Conservation (phyloP, 2,888 invertebrate species). For the Rhopalosiphum nymphaeae region DNA sequence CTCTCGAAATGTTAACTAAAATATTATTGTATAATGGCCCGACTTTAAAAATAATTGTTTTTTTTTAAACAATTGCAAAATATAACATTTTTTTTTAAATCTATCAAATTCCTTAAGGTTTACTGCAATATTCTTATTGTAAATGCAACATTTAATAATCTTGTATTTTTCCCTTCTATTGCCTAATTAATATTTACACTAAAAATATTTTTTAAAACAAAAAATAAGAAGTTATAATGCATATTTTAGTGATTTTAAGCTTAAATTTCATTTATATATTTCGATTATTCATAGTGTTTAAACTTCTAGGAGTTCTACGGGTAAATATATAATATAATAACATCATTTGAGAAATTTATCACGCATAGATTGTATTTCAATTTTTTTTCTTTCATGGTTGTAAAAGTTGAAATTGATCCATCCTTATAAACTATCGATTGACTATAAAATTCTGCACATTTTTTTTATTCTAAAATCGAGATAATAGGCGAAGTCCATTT, state of each 20-base stretch:
- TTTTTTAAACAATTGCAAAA: neutral
- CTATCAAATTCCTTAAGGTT: too few species aligned
- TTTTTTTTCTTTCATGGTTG: neutral
- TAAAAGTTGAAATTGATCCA: neutral
- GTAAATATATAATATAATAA: neutral
- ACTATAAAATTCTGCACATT: neutral
- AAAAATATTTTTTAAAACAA: neutral
- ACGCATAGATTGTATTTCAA: neutral
- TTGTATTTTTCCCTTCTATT: neutral
- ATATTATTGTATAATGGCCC: neutral
- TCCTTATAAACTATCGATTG: neutral
- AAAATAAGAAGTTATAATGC: neutral
- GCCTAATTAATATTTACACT: neutral
- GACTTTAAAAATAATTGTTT: neutral
- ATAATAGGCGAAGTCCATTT: neutral
- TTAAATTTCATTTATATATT: neutral
- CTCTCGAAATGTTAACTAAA: too few species aligned
- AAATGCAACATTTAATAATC: neutral
- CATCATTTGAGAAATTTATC: neutral
- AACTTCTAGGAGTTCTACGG: neutral
- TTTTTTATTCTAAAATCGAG: neutral
- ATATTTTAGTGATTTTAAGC: neutral
- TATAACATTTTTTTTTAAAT: neutral
- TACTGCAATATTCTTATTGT: too few species aligned
- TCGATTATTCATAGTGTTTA: neutral